Base-by-base conservation (phyloP, 2,113 vertebrate genomes). In the Rhineura floridana region DNA sequence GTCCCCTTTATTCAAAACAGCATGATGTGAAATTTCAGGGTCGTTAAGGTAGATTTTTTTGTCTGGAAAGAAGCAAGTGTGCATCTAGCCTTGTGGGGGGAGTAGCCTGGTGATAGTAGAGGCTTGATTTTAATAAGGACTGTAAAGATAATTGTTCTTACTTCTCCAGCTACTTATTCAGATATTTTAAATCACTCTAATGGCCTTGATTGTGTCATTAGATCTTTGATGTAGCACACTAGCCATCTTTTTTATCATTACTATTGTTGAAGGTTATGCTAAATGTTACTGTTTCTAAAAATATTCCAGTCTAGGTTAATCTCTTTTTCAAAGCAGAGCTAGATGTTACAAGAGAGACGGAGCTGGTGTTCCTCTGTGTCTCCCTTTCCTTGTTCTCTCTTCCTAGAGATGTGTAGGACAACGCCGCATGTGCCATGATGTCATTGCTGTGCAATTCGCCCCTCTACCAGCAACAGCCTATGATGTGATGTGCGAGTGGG, bases 41-140 rank as follows among this genome's bases (percentile, higher is more conserved):
- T 30, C 36, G 8, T 82, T 83, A 85, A 84, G 36, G 73, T 72
- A 88, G 11, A 86, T 75, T 91, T 75, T 91, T 92, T 76, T 39
- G 17, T 28, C 30, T 81, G 39, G 55, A 36, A 46, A 39, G 36
- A 52, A 79, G 7, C 88, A 48, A 42, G 2, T 2, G 82, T 79
- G 17, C 15, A 91, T 69, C 63, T 87, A 36, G 36, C 28, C n/a
- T 85, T 39, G 25, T 85, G 65, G 65, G 44, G 88, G 33, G 13
- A 70, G 76, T 33, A 75, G 72, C 44, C 0, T 59, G 42, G 44
- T 67, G 13, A 13, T 0, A 87, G 44, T 9, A 33, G 33, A 69
- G 30, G 30, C 17, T 33, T 78, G 33, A 12, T n/a, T 23, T 69
- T 84, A 78, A 39, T 79, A 80, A 80, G 23, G 10, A 69, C 28